phyloP scores from a whole-genome alignment of 2,113 vertebrate species.

The Equus przewalskii region DNA sequence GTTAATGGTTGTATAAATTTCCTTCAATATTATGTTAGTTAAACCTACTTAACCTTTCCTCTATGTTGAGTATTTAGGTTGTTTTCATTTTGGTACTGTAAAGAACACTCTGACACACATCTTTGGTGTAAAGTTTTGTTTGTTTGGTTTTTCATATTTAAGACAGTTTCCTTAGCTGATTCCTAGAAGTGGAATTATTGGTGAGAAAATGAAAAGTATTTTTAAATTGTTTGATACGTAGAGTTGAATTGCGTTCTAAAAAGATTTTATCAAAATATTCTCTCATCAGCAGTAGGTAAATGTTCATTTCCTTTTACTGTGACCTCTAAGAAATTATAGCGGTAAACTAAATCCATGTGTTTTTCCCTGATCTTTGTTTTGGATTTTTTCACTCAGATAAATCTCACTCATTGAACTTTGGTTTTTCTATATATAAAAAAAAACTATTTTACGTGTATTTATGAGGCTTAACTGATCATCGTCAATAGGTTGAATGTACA shows the following conservation, averaged over 20 bases:
- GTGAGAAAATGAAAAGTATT: neutral
- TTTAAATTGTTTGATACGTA: conserved; percentile 54
- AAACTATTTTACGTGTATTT: conserved; percentile 4
- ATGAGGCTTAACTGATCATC: conserved; percentile 24
- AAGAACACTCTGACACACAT: conserved; percentile 19
- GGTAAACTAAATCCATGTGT: conserved; percentile 18
- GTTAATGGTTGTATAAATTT: conserved; percentile 55
- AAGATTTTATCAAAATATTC: neutral
- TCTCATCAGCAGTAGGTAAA: neutral
- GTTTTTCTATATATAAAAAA: conserved; percentile 53
- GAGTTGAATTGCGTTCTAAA: conserved; percentile 11
- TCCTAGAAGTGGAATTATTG: conserved; percentile 8
- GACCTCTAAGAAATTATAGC: conserved; percentile 34
- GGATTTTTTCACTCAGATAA: conserved; percentile 36
- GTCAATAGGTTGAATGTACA: conserved; percentile 33
- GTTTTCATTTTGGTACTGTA: conserved; percentile 13
- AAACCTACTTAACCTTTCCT: conserved; percentile 15
- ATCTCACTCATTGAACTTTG: conserved; percentile 5
- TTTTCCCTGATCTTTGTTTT: conserved; percentile 53
- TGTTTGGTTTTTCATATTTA: conserved; percentile 29
- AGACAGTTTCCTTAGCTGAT: conserved; percentile 21
- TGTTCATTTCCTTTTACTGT: conserved; percentile 16
- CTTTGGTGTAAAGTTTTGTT: conserved; percentile 46
- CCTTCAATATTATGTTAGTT: neutral
- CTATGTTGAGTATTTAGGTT: conserved; percentile 39